phyloP scores from a whole-genome alignment of 2,797 vertebrate species.

The Pseudochromis fuscus region DNA sequence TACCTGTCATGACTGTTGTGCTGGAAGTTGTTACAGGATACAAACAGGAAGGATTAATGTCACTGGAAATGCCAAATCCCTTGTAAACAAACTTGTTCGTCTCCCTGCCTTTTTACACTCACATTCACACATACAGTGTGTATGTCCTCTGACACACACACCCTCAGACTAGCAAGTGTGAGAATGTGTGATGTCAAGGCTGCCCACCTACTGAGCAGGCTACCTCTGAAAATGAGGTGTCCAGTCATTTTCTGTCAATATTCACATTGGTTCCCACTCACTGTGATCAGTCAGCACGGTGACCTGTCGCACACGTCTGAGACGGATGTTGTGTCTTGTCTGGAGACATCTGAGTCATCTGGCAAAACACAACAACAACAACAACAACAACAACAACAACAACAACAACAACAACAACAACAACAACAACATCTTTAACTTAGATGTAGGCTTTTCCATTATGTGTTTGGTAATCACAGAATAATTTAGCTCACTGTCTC shows the following conservation, averaged over 20 bases:
- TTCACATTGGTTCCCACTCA: conserved; percentile 54
- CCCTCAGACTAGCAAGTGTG: conserved; percentile 17
- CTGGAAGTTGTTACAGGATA: conserved; percentile 26
- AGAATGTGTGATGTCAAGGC: conserved; percentile 25
- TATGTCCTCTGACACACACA: conserved; percentile 18
- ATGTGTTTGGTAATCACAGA: neutral
- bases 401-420: conserved; percentile 30
- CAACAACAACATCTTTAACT: conserved; percentile 23
- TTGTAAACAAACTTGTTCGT: conserved; percentile 35
- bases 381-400: conserved; percentile 36
- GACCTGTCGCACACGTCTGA: conserved; percentile 55
- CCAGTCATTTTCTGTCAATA: conserved; percentile 67
- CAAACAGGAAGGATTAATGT: conserved; percentile 59
- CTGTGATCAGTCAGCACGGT: conserved; percentile 47
- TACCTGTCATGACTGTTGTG: conserved; percentile 32
- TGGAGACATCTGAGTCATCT: conserved; percentile 51
- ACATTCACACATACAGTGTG: conserved; percentile 32
- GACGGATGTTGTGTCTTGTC: conserved; percentile 63
- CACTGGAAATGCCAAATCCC: conserved; percentile 53
- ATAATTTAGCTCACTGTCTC: neutral
- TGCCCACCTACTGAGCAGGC: conserved; percentile 38
- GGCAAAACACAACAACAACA: conserved; percentile 28
- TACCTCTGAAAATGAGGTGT: conserved; percentile 48
- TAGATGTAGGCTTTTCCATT: neutral
- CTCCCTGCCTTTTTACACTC: conserved; percentile 21